phyloP scores from a whole-genome alignment of 2,888 invertebrate species.

The Nineta flava region DNA sequence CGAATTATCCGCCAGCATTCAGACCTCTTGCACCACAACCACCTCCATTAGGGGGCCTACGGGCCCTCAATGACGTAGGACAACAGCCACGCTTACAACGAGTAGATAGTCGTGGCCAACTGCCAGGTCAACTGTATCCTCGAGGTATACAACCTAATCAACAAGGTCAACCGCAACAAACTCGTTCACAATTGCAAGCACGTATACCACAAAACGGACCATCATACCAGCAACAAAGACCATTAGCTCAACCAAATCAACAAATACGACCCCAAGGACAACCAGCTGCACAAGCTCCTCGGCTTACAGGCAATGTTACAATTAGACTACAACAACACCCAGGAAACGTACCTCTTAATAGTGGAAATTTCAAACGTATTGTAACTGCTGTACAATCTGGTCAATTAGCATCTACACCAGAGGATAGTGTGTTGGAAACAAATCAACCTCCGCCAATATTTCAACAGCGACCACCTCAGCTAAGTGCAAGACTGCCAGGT shows the following conservation, averaged over 20 bases:
- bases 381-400: constrained; percentile 2
- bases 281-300: background rate
- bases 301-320: constrained; percentile 16
- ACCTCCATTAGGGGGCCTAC: constrained; percentile 19
- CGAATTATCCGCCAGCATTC: constrained; percentile 1
- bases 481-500: constrained; percentile 17
- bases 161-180: background rate
- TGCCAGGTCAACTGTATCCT: constrained; percentile 20
- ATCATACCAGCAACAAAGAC: constrained; percentile 11
- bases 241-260: constrained; percentile 10
- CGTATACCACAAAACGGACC: constrained; percentile 11
- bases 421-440: constrained; percentile 3
- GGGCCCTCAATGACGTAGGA: constrained; percentile 19
- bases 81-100: constrained; percentile 17
- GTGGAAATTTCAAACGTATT: constrained; percentile 1
- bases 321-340: constrained; percentile 14
- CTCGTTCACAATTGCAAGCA: constrained; percentile 6
- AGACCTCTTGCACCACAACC: constrained; percentile 20
- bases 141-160: constrained; percentile 3
- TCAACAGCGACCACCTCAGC: constrained; percentile 12
- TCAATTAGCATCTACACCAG: constrained; percentile 13
- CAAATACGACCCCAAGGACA: constrained; percentile 5
- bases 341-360: constrained; percentile 12
- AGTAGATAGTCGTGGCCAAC: constrained; percentile 28
- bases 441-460: constrained; percentile 10